Evolutionary conservation across 2,797 vertebrate species (phyloP), one percentile per base, ranked within the genome.

Genomic region (Morus bassanus): DNA sequence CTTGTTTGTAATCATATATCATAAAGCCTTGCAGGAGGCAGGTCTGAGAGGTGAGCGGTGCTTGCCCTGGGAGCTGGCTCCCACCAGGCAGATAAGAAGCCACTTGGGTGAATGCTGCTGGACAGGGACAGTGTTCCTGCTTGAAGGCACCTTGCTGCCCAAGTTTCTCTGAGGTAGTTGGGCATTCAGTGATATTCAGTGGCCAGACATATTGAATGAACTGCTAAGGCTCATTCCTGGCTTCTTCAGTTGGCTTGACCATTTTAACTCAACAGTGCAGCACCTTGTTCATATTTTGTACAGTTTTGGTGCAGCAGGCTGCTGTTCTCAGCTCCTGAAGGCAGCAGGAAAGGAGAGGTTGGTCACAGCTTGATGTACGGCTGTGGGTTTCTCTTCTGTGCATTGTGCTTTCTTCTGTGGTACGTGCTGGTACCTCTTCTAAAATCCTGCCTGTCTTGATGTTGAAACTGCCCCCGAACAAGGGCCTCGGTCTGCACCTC

Each of bases 311-410:
- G 31, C n/a, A 1, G 3, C 3, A 13, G 25, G 35, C 33, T 18
- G 51, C 39, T n/a, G 31, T n/a, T 10, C n/a, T 19, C 3, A 1
- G 35, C 45, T 43, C 57, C 75, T 7, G n/a, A 18, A 41, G 45
- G 63, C n/a, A 19, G 10, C 10, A 6, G 43, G 43, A 57, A 27
- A 43, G 64, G 41, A 56, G 50, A 35, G 46, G 30, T 35, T 23
- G 11, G 30, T 33, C 18, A 3, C 73, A 64, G 39, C 28, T 79
- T 1, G 0, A 18, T 12, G 45, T 33, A 54, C 1, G 3, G 59
- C 74, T 48, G 39, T 5, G 1, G n/a, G 35, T 64, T 63, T 91
- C 43, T 56, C 22, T 57, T 50, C 18, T 27, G 50, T 21, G n/a
- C 18, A 0, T 39, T n/a, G 39, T 19, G 27, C 27, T 65, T 89